These are phyloP conservation scores for Phalloptychus januarius DNA, from an alignment of 2,797 vertebrate genomes.

Conservation along the genomic window DNA sequence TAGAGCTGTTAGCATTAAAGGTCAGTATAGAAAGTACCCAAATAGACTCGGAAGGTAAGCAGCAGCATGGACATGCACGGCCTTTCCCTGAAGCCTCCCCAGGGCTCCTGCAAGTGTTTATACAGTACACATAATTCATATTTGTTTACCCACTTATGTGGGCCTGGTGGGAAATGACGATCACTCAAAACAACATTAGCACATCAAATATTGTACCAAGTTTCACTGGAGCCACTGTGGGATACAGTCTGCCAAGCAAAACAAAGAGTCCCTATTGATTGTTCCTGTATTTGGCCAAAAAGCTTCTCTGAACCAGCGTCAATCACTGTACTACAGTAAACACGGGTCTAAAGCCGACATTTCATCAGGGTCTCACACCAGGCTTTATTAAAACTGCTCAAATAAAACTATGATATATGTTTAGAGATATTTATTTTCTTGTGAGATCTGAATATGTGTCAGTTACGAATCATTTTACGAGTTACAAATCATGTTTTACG, in stretches of 20 bases:
- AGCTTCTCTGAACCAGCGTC: slow-evolving; percentile 55
- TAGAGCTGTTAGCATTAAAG: slow-evolving; percentile 15
- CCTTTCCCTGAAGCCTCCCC: slow-evolving; percentile 31
- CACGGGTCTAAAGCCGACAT: slow-evolving; percentile 47
- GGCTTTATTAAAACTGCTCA: slow-evolving; percentile 22
- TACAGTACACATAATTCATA: slow-evolving; percentile 58
- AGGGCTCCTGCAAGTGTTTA: slow-evolving; percentile 61
- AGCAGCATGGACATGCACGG: slow-evolving; percentile 36
- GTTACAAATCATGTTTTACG: too few relatives aligned
- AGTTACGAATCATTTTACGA: too few relatives aligned
- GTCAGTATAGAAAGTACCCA: slow-evolving; percentile 24
- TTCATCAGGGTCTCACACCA: slow-evolving; percentile 23
- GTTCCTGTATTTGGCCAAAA: slow-evolving; percentile 71
- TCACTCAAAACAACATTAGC: slow-evolving; percentile 75
- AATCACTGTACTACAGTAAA: slow-evolving; percentile 66
- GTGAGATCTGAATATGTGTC: neutral
- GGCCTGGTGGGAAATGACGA: slow-evolving; percentile 64
- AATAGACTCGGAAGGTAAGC: slow-evolving; percentile 14
- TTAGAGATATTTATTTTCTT: slow-evolving; percentile 7
- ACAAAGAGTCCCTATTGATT: slow-evolving; percentile 72
- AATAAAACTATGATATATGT: neutral
- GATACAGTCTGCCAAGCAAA: slow-evolving; percentile 61
- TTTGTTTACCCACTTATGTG: slow-evolving; percentile 74
- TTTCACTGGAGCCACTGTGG: slow-evolving; percentile 45
- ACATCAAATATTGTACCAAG: slow-evolving; percentile 70